Conservation (phyloP, 2,797 vertebrate genomes). For the Neoniphon sammara region DNA sequence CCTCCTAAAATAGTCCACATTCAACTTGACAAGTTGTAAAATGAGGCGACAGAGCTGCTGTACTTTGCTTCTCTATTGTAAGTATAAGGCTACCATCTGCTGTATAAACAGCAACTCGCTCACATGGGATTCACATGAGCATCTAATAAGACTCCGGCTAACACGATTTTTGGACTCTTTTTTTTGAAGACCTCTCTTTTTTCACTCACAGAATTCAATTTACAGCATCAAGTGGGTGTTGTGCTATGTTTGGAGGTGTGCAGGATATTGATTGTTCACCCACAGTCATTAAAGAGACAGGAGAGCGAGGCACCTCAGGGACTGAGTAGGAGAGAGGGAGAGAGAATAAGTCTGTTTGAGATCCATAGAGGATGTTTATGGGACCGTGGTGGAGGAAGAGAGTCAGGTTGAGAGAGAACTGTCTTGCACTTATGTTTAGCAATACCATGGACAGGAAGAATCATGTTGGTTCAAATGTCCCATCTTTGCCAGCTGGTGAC, state of each 20-base stretch:
- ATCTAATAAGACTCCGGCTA: constrained; percentile 17
- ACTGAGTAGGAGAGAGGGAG: constrained; percentile 73
- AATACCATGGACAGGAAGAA: constrained; percentile 75
- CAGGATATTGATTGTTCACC: constrained; percentile 78
- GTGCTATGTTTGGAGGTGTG: constrained; percentile 77
- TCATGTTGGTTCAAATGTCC: constrained; percentile 59
- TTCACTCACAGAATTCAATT: constrained; percentile 57
- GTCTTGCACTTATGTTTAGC: constrained; percentile 53
- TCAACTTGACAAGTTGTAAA: constrained; percentile 17
- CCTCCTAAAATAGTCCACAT: constrained; percentile 51
- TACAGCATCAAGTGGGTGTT: constrained; percentile 67
- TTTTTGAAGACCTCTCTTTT: constrained; percentile 37
- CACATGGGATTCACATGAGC: background rate
- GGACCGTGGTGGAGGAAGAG: constrained; percentile 58
- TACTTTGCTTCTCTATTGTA: background rate
- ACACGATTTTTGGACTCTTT: constrained; percentile 2
- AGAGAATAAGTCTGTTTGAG: constrained; percentile 64
- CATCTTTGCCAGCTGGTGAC: constrained; percentile 73
- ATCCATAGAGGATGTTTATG: constrained; percentile 68
- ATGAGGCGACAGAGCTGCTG: background rate
- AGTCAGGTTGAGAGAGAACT: constrained; percentile 66
- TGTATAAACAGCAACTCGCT: constrained; percentile 22
- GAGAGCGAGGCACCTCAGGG: constrained; percentile 68
- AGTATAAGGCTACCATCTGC: constrained; percentile 20
- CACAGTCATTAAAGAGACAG: constrained; percentile 78